Percentiles rank a stretch among this genome's conserved stretches.
Evolutionary conservation across 2,113 vertebrate genomes (phyloP).

Genomic region (Bos javanicus): DNA sequence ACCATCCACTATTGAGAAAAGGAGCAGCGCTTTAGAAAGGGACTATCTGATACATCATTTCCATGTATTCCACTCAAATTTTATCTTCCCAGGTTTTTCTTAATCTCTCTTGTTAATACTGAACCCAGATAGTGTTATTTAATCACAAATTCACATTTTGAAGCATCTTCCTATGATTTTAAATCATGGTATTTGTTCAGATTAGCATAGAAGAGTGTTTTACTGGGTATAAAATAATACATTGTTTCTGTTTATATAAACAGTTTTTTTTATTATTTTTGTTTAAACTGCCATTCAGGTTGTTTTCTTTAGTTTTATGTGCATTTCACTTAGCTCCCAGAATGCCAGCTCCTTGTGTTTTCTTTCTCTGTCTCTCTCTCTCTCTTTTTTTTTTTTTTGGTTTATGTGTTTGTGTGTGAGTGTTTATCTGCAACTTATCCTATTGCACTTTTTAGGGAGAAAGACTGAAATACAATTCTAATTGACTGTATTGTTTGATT

Average conservation of each 20-base stretch:
- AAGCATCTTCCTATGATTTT: background rate
- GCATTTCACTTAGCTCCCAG: background rate
- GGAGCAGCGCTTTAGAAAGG: background rate
- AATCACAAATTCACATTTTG: background rate
- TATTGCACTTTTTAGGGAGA: background rate
- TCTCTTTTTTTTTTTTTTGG: background rate
- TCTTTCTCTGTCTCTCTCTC: background rate
- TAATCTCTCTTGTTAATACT: background rate
- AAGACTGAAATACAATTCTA: background rate
- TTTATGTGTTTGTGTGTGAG: background rate
- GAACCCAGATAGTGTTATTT: background rate
- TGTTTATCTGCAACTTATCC: background rate
- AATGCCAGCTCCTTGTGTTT: background rate
- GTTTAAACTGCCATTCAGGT: background rate
- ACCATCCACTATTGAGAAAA: background rate
- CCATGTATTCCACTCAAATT: background rate
- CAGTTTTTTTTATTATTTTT: background rate
- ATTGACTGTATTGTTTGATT: background rate
- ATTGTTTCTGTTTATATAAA: background rate
- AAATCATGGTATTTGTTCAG: background rate
- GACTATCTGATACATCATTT: background rate
- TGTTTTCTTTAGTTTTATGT: background rate
- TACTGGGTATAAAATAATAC: background rate
- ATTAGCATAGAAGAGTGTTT: background rate
- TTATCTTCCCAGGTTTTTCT: background rate